phyloP scores from a whole-genome alignment of 1,140 invertebrate genomes.

The Leucophenga varia region DNA sequence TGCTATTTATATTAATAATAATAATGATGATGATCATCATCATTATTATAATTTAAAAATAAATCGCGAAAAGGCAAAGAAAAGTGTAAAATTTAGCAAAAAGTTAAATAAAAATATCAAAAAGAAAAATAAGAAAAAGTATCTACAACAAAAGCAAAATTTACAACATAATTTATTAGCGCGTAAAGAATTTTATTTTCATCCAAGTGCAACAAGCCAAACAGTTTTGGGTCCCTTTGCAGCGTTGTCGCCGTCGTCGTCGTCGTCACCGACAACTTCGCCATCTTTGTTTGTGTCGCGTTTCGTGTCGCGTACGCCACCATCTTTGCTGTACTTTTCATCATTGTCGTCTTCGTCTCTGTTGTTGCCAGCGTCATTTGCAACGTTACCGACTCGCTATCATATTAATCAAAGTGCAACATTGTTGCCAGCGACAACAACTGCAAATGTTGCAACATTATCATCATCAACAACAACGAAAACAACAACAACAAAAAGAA shows the following conservation, averaged over 20 bases:
- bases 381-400: too few species aligned
- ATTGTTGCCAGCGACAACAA: constrained; percentile 45
- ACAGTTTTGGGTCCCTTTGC: too few species aligned
- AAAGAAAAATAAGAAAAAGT: constrained; percentile 18
- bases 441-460: background rate
- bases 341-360: constrained; percentile 26
- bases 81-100: too few species aligned
- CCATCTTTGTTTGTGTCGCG: constrained; percentile 4
- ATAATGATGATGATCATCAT: too few species aligned
- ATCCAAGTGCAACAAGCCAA: too few species aligned
- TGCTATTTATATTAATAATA: constrained; percentile 16
- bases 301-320: constrained; percentile 3
- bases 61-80: constrained; percentile 38
- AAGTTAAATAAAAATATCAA: constrained; percentile 7
- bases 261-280: constrained; percentile 3
- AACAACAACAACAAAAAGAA: constrained; percentile 19
- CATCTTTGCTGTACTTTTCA: too few species aligned
- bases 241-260: constrained; percentile 25
- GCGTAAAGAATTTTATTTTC: too few species aligned
- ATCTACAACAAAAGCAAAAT: constrained; percentile 30
- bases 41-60: constrained; percentile 49
- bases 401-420: constrained; percentile 54
- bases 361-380: constrained; percentile 47
- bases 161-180: constrained; percentile 47
- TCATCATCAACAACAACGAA: constrained; percentile 19